Evolutionary conservation across 2,888 invertebrate species (phyloP).

Genomic region (Atrina japonica): DNA sequence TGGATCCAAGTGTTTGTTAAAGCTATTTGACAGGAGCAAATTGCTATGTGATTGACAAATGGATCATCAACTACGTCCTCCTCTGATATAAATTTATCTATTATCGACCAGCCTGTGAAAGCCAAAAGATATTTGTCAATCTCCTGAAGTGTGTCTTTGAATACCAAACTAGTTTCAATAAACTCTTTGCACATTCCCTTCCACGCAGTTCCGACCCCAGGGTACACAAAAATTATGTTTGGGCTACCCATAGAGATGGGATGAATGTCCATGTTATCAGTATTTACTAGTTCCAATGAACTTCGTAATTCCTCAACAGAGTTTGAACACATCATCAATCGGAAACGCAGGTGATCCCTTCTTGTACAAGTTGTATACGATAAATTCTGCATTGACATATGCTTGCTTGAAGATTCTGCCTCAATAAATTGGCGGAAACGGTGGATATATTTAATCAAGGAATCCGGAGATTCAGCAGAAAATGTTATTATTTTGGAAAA

Average conservation of each 20-base stretch:
- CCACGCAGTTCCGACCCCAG: slow-evolving; percentile 72
- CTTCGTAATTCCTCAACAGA: slow-evolving; percentile 17
- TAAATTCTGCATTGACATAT: slow-evolving; percentile 1
- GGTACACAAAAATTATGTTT: slow-evolving; percentile 63
- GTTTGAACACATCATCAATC: not conserved
- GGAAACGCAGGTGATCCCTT: slow-evolving; percentile 36
- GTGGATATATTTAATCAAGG: not conserved
- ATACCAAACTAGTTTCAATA: slow-evolving; percentile 46
- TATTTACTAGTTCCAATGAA: slow-evolving; percentile 3
- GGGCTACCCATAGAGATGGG: slow-evolving; percentile 13
- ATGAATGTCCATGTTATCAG: not conserved
- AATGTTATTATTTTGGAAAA: not conserved
- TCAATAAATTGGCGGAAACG: not conserved
- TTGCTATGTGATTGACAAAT: slow-evolving; percentile 57
- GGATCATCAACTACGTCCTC: slow-evolving; percentile 50
- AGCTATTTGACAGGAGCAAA: slow-evolving; percentile 66
- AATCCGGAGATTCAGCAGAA: not conserved
- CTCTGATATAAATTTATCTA: slow-evolving; percentile 41
- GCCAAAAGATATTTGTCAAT: slow-evolving; percentile 50
- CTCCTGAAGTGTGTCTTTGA: slow-evolving; percentile 50
- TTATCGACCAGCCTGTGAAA: slow-evolving; percentile 52
- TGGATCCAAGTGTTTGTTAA: slow-evolving; percentile 53
- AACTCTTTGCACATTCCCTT: slow-evolving; percentile 67
- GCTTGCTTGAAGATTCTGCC: too few relatives aligned
- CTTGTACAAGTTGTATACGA: slow-evolving; percentile 44